Base-by-base conservation (phyloP, 2,888 invertebrate species). In the Euproctis similis region DNA sequence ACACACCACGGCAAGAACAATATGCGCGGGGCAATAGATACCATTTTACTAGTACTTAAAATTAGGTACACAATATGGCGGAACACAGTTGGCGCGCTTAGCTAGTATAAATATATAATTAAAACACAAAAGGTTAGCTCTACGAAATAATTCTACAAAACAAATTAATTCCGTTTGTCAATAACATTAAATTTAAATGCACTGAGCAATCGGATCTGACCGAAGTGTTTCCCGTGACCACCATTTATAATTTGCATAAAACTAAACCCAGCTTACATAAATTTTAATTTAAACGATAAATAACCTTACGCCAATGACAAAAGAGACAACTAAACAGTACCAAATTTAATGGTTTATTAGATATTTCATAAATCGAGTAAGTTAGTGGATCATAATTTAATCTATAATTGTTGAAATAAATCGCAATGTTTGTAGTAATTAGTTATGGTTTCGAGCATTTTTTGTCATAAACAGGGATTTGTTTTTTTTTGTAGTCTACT, bases 161-260 rank as follows among this genome's bases (percentile, higher is more conserved):
- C 17, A 9, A 36, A 29, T 26, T 26, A 1, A 34, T 36, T 31
- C 24, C 12, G 25, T 46, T 44, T 34, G 42, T 34, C 39, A 48
- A 44, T 34, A 30, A 33, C 10, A 32, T 26, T 35, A 24, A 32
- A 10, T 8, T n/a, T 21, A 21, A 36, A 34, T 16, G 23, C 34
- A 30, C 34, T 29, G 29, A 27, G 36, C 35, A 39, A 48, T 39
- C 32, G 22, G 10, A 23, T 21, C 11, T 13, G 8, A 7, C 21
- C 12, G 30, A 40, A 40, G 30, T 27, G 42, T 46, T 48, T 34
- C 19, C 31, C 36, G 36, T n/a, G n/a, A n/a, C 36, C 34, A 36
- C 28, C 14, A 12, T 9, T 8, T 10, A 22, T 18, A 21, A 46
- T 35, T 36, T 43, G 24, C 31, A 36, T 37, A 36, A 25, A 34